Base-by-base conservation (phyloP, 2,797 vertebrate species). In the Acrossocheilus wenchowensis region DNA sequence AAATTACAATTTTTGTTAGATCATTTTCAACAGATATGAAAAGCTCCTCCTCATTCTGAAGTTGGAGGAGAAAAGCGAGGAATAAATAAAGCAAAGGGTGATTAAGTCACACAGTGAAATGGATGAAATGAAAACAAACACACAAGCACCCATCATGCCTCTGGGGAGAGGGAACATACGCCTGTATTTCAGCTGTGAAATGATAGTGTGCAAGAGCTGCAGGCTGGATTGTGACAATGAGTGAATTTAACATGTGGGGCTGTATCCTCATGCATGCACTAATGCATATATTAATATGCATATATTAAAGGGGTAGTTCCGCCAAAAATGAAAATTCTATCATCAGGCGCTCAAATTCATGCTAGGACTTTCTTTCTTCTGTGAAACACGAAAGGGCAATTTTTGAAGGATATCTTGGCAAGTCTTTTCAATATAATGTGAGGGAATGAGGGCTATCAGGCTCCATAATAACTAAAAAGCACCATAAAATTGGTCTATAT, bases 111-210 rank as follows among this genome's bases (percentile, higher is more conserved):
- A 50, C 30, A 45, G 77, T 85, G 77, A 64, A 68, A 73, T 62
- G 77, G 77, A 85, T 80, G 30, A 73, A 85, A 79, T 48, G 52
- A 84, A 85, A 87, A 81, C 64, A 85, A 81, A 87, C 87, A 84
- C 77, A 26, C 66, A 74, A 66, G 80, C 78, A 77, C 41, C 43
- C 21, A 54, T 45, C 39, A 83, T 54, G 52, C 73, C 83, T 88
- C 81, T 26, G 73, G 88, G 81, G 21, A 87, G n/a, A 71, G 30
- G 36, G 26, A 83, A 88, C 86, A 89, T 85, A 86, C 68, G 73
- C 74, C 62, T 73, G 87, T 23, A 66, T 86, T 88, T 86, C 86
- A 89, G 80, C 86, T 87, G 84, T 89, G 87, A 79, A 88, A 84
- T 78, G 43, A 84, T 50, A 80, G 69, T 50, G 84, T 41, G 71